phyloP scores from a whole-genome alignment of 2,888 invertebrate genomes.

The Melieria crassipennis region DNA sequence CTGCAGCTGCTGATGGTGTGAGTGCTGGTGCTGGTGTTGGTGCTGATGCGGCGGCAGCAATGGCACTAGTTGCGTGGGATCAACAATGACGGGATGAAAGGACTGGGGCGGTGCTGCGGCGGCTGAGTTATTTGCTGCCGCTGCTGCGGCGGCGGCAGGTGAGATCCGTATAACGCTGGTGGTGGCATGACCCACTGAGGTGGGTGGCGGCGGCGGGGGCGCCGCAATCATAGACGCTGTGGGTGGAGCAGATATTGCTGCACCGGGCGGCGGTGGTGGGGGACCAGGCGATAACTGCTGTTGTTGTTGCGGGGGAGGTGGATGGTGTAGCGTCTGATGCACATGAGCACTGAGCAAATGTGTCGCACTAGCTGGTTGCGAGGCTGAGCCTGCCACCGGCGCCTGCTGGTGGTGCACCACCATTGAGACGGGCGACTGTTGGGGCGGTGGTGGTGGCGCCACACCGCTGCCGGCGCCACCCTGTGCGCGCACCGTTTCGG shows the following conservation, averaged over 20 bases:
- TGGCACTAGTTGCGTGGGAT: constrained; percentile 82
- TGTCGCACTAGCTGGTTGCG: constrained; percentile 31
- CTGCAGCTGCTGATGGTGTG: constrained; percentile 57
- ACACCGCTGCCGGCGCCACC: constrained; percentile 49
- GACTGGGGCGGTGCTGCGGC: constrained; percentile 49
- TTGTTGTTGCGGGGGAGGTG: constrained; percentile 42
- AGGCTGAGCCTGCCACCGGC: constrained; percentile 31
- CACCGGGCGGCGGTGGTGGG: constrained; percentile 40
- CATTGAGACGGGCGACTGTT: constrained; percentile 58
- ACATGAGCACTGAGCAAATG: not conserved
- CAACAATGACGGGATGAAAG: constrained; percentile 79
- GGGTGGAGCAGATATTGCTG: constrained; percentile 28
- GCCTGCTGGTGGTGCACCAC: constrained; percentile 56
- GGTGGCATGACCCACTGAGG: constrained; percentile 70
- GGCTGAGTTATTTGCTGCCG: constrained; percentile 37
- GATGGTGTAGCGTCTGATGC: constrained; percentile 23
- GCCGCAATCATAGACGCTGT: constrained; percentile 38
- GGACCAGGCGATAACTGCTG: constrained; percentile 39
- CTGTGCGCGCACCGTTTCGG: constrained; percentile 57
- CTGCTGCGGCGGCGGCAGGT: constrained; percentile 70
- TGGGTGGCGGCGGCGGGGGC: constrained; percentile 36
- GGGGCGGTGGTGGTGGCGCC: constrained; percentile 53
- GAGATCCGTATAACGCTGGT: constrained; percentile 88
- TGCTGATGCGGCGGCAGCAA: constrained; percentile 70
- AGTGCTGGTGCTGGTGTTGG: constrained; percentile 44